Conservation (phyloP, 2,113 vertebrate species). For the Solenodon paradoxus region DNA sequence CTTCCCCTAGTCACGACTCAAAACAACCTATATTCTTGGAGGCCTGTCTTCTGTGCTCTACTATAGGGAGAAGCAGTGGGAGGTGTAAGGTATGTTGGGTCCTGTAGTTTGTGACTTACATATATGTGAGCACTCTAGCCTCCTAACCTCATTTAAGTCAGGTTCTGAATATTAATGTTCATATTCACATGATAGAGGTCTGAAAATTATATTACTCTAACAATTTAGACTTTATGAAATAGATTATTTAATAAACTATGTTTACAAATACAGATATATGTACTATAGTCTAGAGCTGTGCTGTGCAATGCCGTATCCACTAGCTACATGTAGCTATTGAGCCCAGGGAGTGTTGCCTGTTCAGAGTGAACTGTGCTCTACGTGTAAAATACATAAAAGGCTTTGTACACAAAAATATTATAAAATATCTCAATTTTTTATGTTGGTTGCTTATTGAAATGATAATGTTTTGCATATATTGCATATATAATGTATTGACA, state of each 20-base stretch:
- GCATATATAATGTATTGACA: too few relatives aligned
- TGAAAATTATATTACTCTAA: neutral
- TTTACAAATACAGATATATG: neutral
- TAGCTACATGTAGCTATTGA: neutral
- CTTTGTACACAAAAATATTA: neutral
- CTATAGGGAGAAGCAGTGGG: too few relatives aligned
- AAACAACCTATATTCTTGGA: too few relatives aligned
- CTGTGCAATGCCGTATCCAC: neutral
- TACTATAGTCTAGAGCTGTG: neutral
- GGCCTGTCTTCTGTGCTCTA: too few relatives aligned
- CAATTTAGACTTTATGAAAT: neutral
- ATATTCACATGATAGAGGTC: too few relatives aligned
- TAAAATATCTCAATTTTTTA: neutral
- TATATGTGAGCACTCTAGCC: too few relatives aligned
- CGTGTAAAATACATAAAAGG: neutral
- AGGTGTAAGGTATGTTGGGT: too few relatives aligned
- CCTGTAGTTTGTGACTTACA: too few relatives aligned
- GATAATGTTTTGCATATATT: neutral
- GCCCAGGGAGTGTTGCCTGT: neutral
- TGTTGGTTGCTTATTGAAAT: neutral
- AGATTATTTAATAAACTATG: neutral
- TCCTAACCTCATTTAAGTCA: too few relatives aligned
- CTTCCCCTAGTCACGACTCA: too few relatives aligned
- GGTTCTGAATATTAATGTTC: too few relatives aligned
- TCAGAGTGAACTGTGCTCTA: neutral